These are phyloP conservation scores for Brachypalpus laphriformis DNA, from an alignment of 2,888 invertebrate genomes.

Conservation along the genomic window DNA sequence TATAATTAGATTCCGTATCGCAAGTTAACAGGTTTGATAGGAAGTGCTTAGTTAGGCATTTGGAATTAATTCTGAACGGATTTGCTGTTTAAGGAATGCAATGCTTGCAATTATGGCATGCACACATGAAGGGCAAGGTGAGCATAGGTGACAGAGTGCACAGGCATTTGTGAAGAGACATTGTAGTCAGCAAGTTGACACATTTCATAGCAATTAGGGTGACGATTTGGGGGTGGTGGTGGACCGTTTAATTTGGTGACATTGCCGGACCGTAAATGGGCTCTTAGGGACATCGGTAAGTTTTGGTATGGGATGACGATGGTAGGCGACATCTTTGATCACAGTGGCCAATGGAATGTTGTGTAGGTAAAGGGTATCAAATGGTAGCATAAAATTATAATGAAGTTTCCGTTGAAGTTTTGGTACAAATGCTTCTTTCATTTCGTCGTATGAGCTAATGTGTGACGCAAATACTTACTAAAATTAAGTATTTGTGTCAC, in stretches of 20 bases:
- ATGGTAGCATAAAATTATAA: too few relatives aligned
- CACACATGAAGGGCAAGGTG: neutral
- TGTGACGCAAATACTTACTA: too few relatives aligned
- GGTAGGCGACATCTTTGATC: neutral
- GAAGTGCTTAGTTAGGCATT: conserved; percentile 73
- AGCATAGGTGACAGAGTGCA: conserved; percentile 10
- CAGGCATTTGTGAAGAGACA: conserved; percentile 42
- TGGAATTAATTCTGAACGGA: conserved; percentile 67
- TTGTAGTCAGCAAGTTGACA: conserved; percentile 55
- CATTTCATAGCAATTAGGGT: conserved; percentile 63
- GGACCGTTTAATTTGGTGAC: conserved; percentile 56
- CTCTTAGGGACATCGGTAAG: neutral
- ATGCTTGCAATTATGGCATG: conserved; percentile 59
- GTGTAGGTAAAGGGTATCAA: too few relatives aligned
- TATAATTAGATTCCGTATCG: conserved; percentile 66
- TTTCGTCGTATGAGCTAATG: too few relatives aligned
- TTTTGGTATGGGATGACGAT: neutral
- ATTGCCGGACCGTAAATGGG: conserved; percentile 31
- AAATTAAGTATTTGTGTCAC: too few relatives aligned
- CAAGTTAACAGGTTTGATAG: conserved; percentile 72
- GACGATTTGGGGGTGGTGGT: conserved; percentile 30
- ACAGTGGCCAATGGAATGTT: neutral
- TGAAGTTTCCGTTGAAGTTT: neutral
- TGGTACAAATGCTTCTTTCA: too few relatives aligned
- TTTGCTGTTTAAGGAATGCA: conserved; percentile 66